phyloP scores from a whole-genome alignment of 2,113 vertebrate species.

The Perccottus glenii region DNA sequence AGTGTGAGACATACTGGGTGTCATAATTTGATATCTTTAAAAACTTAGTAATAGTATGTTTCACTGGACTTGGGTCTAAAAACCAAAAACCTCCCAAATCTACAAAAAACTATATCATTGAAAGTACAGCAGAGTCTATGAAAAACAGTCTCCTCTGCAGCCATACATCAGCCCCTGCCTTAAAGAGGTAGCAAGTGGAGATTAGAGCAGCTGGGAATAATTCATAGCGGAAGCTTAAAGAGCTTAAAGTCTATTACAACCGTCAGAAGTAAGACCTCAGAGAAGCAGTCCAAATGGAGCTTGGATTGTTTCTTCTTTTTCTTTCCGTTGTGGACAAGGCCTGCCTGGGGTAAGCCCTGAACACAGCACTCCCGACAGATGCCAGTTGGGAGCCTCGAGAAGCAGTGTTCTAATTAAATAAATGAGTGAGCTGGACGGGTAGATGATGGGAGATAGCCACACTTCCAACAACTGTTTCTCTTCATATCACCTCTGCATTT shows the following conservation, averaged over 20 bases:
- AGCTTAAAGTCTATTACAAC: conserved; percentile 32
- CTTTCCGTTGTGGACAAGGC: conserved; percentile 21
- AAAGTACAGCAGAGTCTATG: not conserved
- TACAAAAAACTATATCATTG: not conserved
- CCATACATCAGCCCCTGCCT: not conserved
- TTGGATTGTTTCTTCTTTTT: conserved; percentile 47
- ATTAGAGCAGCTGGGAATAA: conserved; percentile 36
- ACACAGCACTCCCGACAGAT: conserved; percentile 1
- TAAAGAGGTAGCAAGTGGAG: conserved; percentile 12
- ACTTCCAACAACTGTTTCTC: conserved; percentile 54
- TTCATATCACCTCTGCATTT: conserved; percentile 37
- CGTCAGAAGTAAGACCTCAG: not conserved
- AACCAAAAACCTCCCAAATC: not conserved
- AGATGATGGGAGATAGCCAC: conserved; percentile 57
- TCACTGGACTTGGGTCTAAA: not conserved
- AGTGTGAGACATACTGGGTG: too few species aligned
- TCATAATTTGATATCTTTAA: too few species aligned
- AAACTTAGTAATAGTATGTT: not conserved
- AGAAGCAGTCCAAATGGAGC: conserved; percentile 25
- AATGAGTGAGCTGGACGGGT: conserved; percentile 58
- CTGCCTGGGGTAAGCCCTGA: conserved; percentile 39
- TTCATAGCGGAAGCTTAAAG: conserved; percentile 41
- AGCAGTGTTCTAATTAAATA: conserved; percentile 60
- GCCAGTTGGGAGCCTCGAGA: conserved; percentile 51
- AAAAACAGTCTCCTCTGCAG: not conserved